Evolutionary conservation across 2,113 vertebrate genomes (phyloP).

Genomic region (Ctenomys sociabilis): DNA sequence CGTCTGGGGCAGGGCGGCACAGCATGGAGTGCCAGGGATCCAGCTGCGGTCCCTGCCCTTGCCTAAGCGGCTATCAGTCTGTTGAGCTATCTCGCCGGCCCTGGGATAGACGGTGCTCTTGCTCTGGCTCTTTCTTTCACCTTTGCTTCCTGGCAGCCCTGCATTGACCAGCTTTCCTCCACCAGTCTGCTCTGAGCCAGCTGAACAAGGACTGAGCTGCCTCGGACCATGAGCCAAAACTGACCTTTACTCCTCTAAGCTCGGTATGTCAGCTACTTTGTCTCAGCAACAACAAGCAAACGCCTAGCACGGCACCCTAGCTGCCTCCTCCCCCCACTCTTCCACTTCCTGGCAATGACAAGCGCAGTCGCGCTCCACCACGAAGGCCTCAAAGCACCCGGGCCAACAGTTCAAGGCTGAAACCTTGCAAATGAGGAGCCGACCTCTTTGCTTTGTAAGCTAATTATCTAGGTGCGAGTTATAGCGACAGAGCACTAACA

Average conservation of each 20-base stretch:
- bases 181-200: neutral
- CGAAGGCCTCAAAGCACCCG: neutral
- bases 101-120: too few relatives aligned
- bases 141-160: neutral
- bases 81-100: too few relatives aligned
- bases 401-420: neutral
- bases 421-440: neutral
- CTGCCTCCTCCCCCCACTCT: neutral
- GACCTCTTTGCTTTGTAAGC: neutral
- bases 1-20: too few relatives aligned
- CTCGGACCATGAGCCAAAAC: neutral
- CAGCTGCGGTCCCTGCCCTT: too few relatives aligned
- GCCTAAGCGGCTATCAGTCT: too few relatives aligned
- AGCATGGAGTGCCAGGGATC: too few relatives aligned
- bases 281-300: neutral
- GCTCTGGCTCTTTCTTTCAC: neutral
- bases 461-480: neutral
- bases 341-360: neutral
- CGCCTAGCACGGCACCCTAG: neutral
- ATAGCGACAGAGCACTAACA: neutral
- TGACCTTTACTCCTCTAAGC: neutral
- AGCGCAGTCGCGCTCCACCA: neutral
- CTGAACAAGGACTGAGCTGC: neutral
- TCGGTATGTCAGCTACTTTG: neutral
- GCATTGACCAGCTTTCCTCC: neutral